phyloP scores from a whole-genome alignment of 2,888 invertebrate genomes.

The Diplazon laetatorius region DNA sequence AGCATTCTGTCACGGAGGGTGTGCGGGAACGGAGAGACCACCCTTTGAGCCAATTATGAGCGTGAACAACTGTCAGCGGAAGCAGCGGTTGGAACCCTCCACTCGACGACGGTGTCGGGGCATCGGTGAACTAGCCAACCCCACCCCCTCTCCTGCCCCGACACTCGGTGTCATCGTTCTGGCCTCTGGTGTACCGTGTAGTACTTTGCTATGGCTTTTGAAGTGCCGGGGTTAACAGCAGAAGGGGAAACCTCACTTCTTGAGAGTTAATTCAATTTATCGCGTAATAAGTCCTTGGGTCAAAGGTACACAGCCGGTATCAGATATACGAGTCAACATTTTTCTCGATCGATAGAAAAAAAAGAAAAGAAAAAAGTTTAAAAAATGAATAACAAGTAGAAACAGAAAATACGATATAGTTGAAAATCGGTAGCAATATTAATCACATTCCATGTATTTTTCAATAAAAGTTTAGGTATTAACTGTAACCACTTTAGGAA shows the following conservation, averaged over 20 bases:
- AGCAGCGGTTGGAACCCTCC: conserved; percentile 21
- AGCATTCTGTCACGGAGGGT: conserved; percentile 55
- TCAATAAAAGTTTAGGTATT: too few species aligned
- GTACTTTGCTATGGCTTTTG: conserved; percentile 17
- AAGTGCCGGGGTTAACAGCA: conserved; percentile 71
- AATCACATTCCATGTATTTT: too few species aligned
- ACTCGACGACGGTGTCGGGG: conserved; percentile 30
- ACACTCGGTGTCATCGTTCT: conserved; percentile 32
- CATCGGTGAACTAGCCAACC: conserved; percentile 35
- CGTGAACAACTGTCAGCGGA: conserved; percentile 37
- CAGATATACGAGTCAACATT: not conserved
- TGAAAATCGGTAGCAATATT: too few species aligned
- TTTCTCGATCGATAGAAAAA: too few species aligned
- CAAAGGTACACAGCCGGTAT: conserved; percentile 64
- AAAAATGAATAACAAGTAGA: too few species aligned
- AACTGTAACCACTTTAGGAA: too few species aligned
- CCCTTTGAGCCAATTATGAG: conserved; percentile 77
- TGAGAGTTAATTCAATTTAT: conserved; percentile 76
- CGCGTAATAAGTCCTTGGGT: conserved; percentile 72
- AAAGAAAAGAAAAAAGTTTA: conserved; percentile 2
- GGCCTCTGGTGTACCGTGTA: conserved; percentile 41
- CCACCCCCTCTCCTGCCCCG: conserved; percentile 21
- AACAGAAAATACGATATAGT: too few species aligned
- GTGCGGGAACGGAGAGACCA: conserved; percentile 43
- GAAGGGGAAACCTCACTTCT: conserved; percentile 55